phyloP scores from a whole-genome alignment of 2,113 vertebrate genomes.

The Bothrops jararaca region DNA sequence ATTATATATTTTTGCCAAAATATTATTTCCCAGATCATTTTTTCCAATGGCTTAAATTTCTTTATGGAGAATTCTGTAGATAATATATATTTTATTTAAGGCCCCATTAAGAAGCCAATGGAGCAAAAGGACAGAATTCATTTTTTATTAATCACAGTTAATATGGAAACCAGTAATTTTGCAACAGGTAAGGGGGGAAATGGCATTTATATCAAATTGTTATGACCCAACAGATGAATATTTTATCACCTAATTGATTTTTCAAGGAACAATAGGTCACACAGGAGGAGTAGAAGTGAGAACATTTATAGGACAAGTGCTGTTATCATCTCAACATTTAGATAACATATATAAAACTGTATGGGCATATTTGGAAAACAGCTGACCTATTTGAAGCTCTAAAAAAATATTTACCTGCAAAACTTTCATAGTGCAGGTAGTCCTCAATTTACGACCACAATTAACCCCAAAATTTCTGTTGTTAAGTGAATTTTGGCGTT shows the following conservation, averaged over 20 bases:
- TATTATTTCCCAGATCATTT: neutral
- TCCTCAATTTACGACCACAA: neutral
- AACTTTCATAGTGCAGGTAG: neutral
- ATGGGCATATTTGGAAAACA: neutral
- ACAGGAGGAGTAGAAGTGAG: neutral
- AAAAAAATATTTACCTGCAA: neutral
- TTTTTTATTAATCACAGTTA: neutral
- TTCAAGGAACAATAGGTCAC: neutral
- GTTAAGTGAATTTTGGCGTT: neutral
- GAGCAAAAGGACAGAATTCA: conserved; percentile 13
- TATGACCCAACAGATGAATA: neutral
- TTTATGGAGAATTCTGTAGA: neutral
- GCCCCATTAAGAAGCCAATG: conserved; percentile 7
- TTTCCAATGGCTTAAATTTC: conserved; percentile 4
- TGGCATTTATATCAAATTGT: neutral
- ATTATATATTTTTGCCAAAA: neutral
- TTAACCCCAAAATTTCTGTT: neutral
- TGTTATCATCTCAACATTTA: neutral
- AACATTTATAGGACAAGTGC: conserved; percentile 16
- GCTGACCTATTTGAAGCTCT: conserved; percentile 1
- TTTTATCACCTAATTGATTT: conserved; percentile 17
- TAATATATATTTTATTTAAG: neutral
- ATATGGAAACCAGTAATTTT: neutral
- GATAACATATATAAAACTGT: accelerated
- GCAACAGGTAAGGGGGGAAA: neutral